Evolutionary conservation across 2,797 vertebrate species (phyloP).

Genomic region (Melanotaenia pygmaea): DNA sequence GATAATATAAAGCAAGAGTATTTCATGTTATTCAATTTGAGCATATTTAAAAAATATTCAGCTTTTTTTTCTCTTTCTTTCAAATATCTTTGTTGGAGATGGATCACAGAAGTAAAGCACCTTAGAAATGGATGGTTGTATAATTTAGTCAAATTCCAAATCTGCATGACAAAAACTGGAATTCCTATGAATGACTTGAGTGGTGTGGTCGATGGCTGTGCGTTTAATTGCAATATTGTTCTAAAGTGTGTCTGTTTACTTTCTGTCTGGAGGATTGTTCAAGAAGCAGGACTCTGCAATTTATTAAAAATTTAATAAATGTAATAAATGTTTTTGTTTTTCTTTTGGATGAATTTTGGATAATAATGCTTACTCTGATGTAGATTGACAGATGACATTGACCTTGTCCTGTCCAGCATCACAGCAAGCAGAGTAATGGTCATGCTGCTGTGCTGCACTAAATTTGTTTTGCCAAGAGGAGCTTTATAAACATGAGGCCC

Average conservation of each 20-base stretch:
- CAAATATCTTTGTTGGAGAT: constrained; percentile 1
- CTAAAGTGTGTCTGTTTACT: constrained; percentile 18
- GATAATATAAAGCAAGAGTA: not conserved
- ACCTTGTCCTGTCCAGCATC: too few species aligned
- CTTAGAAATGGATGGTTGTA: constrained; percentile 51
- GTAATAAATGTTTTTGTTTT: not conserved
- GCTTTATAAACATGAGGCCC: too few species aligned
- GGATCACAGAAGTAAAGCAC: constrained; percentile 59
- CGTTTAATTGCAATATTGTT: constrained; percentile 32
- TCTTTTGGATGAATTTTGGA: constrained; percentile 1
- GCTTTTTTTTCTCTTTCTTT: not conserved
- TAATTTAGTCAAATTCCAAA: not conserved
- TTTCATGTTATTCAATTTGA: not conserved
- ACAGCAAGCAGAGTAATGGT: too few species aligned
- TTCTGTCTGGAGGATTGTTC: not conserved
- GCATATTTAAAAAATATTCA: not conserved
- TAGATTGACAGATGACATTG: too few species aligned
- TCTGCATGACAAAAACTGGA: not conserved
- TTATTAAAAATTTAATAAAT: constrained; percentile 7
- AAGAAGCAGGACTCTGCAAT: not conserved
- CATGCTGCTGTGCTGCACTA: too few species aligned
- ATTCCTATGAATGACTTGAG: not conserved
- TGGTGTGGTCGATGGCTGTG: not conserved
- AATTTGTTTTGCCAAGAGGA: too few species aligned
- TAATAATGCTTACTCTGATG: too few species aligned